Evolutionary conservation across 2,113 vertebrate species (phyloP).

Genomic region (Syrrhaptes paradoxus): DNA sequence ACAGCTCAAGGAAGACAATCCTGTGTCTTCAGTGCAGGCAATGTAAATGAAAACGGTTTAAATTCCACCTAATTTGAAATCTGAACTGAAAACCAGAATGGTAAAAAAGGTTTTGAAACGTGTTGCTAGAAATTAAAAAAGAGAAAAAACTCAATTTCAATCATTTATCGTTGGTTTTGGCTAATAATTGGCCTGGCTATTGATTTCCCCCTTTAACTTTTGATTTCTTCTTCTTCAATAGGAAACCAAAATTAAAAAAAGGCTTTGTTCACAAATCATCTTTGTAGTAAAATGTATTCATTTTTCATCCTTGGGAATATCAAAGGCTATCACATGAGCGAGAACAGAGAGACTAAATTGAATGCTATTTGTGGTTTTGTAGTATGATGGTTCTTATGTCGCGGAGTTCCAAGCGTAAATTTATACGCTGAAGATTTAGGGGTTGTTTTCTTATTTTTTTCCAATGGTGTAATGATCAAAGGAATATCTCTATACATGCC

Average conservation of each 20-base stretch:
- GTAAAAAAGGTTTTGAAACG: not conserved
- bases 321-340: not conserved
- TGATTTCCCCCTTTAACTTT: not conserved
- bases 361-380: constrained; percentile 29
- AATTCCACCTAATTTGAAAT: not conserved
- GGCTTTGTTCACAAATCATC: not conserved
- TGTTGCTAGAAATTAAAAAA: not conserved
- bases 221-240: not conserved
- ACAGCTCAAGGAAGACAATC: not conserved
- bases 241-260: not conserved
- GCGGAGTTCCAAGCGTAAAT: constrained; percentile 4
- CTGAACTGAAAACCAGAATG: not conserved
- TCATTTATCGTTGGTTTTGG: not conserved
- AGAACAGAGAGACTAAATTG: not conserved
- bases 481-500: constrained; percentile 44
- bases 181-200: not conserved
- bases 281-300: not conserved
- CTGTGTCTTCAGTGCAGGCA: not conserved
- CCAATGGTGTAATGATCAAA: constrained; percentile 58
- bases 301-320: constrained; percentile 16
- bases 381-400: not conserved
- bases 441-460: constrained; percentile 23
- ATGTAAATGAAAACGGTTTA: not conserved
- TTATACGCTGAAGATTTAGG: constrained; percentile 22
- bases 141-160: not conserved